These are phyloP conservation scores for Muscicapa adusta DNA, from an alignment of 2,113 vertebrate genomes.

Conservation along the genomic window DNA sequence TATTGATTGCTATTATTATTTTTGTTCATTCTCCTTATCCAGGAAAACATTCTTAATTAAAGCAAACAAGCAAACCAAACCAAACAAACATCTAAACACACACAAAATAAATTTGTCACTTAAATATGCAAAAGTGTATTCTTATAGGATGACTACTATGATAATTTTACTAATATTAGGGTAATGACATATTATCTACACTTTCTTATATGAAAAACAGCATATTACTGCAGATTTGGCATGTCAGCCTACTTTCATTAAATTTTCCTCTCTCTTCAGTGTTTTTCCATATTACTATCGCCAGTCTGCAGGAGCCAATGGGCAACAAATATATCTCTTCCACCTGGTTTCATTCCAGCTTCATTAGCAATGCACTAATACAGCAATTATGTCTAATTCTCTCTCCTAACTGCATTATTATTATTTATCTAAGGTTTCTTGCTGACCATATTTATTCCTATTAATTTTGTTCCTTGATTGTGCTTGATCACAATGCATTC, in stretches of 20 bases:
- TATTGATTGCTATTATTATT: background rate
- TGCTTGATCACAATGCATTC: background rate
- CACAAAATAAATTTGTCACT: background rate
- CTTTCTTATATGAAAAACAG: background rate
- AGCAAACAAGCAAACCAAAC: background rate
- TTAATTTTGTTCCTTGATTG: conserved; percentile 6
- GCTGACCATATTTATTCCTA: background rate
- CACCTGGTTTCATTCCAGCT: conserved; percentile 35
- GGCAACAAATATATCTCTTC: conserved; percentile 40
- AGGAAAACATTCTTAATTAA: background rate
- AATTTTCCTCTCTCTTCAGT: background rate
- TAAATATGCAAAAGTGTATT: background rate
- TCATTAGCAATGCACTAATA: conserved; percentile 26
- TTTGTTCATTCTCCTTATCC: background rate
- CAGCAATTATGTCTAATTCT: conserved; percentile 25
- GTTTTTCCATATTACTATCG: background rate
- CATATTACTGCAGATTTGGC: background rate
- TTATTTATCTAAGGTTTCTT: conserved; percentile 46
- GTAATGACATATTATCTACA: background rate
- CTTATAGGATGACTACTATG: background rate
- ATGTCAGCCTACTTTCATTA: conserved; percentile 15
- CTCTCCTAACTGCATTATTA: background rate
- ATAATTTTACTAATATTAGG: background rate
- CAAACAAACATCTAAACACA: background rate
- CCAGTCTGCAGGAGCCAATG: conserved; percentile 7